Base-by-base conservation (phyloP, 2,888 invertebrate genomes). In the Folsomia candida region DNA sequence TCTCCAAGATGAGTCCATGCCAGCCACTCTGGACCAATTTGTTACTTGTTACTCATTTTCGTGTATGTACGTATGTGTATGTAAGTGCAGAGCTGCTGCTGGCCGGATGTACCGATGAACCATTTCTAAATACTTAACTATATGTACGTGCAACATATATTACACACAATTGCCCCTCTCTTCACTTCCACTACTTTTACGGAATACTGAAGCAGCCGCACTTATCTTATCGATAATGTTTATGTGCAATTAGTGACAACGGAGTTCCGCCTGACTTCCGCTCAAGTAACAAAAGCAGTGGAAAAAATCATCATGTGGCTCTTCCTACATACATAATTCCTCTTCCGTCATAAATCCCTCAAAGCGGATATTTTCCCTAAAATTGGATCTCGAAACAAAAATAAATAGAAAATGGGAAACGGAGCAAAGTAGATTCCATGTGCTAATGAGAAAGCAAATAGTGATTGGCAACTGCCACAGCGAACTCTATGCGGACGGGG, bases 211-310 rank as follows among this genome's bases (percentile, higher is more conserved):
- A 37, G 37, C 37, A 9, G 37, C 37, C 37, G 37, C 37, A 37
- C 37, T 37, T 37, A 37, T 37, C 37, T 37, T 37, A 37, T 37
- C 37, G 37, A 37, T 37, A 14, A 37, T 54, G 54, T 54, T 54
- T 54, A 54, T 54, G 54, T 54, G 65, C 57, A 65, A 65, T 65
- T 54, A 65, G 26, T 20, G 25, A n/a, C 29, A 51, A 29, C n/a
- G 27, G 65, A 65, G 65, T 65, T 65, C 57, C 57, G 64, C 47
- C 18, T 64, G n/a, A 64, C 47, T 64, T 64, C 64, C 64, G 59
- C 18, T n/a, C n/a, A n/a, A 11, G 26, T 9, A 25, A 3, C 20
- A 59, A 2, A 24, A 59, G 3, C 2, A 59, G 37, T 37, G 37
- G 14, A 37, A 37, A 37, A 37, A 37, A 37, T 9, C 4, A 4